Base-by-base conservation (phyloP, 2,888 invertebrate species). In the Pandemis cinnamomeana region DNA sequence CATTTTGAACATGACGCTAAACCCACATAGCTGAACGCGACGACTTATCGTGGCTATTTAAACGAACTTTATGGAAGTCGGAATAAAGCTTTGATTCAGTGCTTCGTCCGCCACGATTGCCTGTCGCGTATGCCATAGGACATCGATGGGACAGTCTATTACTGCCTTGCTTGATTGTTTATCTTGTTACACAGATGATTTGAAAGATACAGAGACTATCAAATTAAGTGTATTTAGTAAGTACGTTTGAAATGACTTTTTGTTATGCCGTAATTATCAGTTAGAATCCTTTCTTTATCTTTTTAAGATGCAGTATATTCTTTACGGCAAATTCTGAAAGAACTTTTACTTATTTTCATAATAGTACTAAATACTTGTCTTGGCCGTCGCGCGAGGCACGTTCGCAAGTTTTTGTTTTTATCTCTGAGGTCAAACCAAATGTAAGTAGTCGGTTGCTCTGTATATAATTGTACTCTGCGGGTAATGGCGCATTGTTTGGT, bases 401-500 rank as follows among this genome's bases (percentile, higher is more conserved):
- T 51, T 13, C 51, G 2, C n/a, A 5, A n/a, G 13, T 51, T 58
- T 27, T 20, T 20, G 2, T 15, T 10, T 55, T 58, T 58, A 8
- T 58, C 27, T 27, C 27, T 8, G 20, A 27, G 58, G 27, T 27
- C 5, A 0, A 27, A 20, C 20, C 27, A 27, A 11, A 5, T 11
- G 7, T 20, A 27, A 10, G 5, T 58, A 58, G 46, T 63, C 10
- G 15, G 11, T 42, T 63, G 67, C 72, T 72, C 72, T 64, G 75
- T 61, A 48, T 58, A 10, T 58, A 58, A 27, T 58, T 27, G 11
- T 71, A 58, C 64, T 55, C 67, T 67, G 67, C 42, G 53, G 44
- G 76, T 82, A 87, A 87, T 87, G 83, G 86, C 76, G 83, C 80
- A 87, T 87, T 87, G 87, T 87, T 83, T 80, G 76, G 79, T 68